These are phyloP conservation scores for Drosophila yakuba DNA, from an alignment of 1,140 invertebrate species.

Conservation along the genomic window DNA sequence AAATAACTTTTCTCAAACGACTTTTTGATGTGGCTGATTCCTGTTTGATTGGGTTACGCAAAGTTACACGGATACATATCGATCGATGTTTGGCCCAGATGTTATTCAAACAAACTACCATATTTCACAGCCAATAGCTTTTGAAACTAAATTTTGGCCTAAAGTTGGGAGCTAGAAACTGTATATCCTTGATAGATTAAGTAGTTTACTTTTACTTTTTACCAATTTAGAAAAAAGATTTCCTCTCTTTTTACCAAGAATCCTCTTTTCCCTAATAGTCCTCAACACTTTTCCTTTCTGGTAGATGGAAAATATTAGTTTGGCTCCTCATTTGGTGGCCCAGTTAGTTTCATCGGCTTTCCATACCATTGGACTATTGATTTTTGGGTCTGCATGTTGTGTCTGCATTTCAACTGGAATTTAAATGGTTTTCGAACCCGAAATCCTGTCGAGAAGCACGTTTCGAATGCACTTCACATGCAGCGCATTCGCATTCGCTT, in stretches of 20 bases:
- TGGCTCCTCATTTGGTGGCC: constrained; percentile 11
- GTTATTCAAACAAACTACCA: background rate
- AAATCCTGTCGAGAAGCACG: constrained; percentile 46
- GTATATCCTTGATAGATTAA: background rate
- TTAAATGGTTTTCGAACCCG: constrained; percentile 51
- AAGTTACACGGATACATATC: constrained; percentile 30
- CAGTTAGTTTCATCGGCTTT: background rate
- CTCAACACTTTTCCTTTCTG: too few relatives aligned
- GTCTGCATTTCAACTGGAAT: constrained; percentile 50
- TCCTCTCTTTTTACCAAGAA: background rate
- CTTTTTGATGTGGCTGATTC: constrained; percentile 72
- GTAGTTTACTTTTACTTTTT: too few relatives aligned
- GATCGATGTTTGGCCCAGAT: constrained; percentile 10
- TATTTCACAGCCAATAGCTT: background rate
- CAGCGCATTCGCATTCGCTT: constrained; percentile 31
- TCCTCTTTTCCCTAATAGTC: background rate
- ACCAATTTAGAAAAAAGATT: background rate
- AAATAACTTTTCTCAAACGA: constrained; percentile 57
- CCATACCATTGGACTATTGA: constrained; percentile 16
- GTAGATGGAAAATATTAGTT: constrained; percentile 9
- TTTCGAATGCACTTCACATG: constrained; percentile 56
- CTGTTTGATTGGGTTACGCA: constrained; percentile 55
- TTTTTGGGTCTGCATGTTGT: constrained; percentile 34
- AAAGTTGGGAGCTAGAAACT: background rate
- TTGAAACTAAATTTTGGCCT: too few relatives aligned